A percentile compares a stretch with the other conserved stretches of the same genome.
Conservation (phyloP, 2,113 vertebrate species). For the Ceratotherium simum region DNA sequence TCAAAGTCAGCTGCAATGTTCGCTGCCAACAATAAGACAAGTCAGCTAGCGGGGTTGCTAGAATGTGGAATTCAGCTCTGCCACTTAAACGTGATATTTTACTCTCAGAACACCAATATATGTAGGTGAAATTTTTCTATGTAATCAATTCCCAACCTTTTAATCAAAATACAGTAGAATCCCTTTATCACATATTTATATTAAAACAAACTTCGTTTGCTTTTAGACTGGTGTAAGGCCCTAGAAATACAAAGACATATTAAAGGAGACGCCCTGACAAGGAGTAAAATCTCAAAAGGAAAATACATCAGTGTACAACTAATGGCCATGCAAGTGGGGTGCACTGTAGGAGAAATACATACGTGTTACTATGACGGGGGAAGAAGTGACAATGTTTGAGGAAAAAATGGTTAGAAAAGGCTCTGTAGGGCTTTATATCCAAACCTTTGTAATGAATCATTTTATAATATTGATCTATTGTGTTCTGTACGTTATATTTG, state of each 20-base stretch:
- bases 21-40: neutral
- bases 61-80: neutral
- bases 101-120: neutral
- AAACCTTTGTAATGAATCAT: neutral
- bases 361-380: neutral
- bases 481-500: neutral
- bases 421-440: neutral
- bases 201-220: neutral
- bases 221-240: neutral
- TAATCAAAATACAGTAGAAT: neutral
- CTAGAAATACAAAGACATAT: neutral
- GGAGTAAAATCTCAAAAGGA: constrained; percentile 19
- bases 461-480: neutral
- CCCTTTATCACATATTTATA: neutral
- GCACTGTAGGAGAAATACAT: neutral
- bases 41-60: no score
- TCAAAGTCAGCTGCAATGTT: neutral
- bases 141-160: neutral
- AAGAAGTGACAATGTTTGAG: neutral
- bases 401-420: neutral
- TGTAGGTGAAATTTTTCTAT: neutral
- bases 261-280: neutral
- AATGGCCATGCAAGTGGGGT: neutral
- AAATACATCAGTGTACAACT: neutral
- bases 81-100: neutral